A percentile compares a stretch with the other conserved stretches of the same genome.
These are phyloP conservation scores for Hirtodrosophila trivittata DNA, from an alignment of 2,888 invertebrate species.

Conservation along the genomic window DNA sequence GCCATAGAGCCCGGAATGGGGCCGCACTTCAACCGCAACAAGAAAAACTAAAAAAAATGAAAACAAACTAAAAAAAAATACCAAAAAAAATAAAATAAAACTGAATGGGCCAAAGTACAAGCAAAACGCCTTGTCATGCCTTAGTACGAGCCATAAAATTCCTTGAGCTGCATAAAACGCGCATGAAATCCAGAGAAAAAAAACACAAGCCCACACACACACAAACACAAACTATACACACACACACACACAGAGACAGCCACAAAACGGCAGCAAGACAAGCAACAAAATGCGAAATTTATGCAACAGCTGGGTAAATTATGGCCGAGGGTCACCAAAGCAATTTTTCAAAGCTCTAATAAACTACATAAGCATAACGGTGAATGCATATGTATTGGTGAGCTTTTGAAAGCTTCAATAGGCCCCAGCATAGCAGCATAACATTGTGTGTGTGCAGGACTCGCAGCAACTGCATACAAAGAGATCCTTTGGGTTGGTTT, in stretches of 20 bases:
- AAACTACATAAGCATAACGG: too few relatives aligned
- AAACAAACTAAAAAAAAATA: neutral
- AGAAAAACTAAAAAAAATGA: constrained; percentile 7
- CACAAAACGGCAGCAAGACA: constrained; percentile 25
- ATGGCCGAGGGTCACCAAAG: constrained; percentile 50
- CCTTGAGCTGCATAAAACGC: constrained; percentile 71
- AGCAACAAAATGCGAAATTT: constrained; percentile 65
- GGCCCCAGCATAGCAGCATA: too few relatives aligned
- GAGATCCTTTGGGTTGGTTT: too few relatives aligned
- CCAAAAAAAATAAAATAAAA: constrained; percentile 23
- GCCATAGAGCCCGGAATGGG: constrained; percentile 23
- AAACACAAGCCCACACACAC: constrained; percentile 19
- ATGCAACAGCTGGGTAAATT: constrained; percentile 72
- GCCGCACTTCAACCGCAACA: constrained; percentile 47
- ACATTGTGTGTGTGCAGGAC: too few relatives aligned
- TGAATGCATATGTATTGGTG: too few relatives aligned
- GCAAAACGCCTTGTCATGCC: constrained; percentile 54
- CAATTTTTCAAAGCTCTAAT: neutral
- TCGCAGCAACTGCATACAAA: too few relatives aligned
- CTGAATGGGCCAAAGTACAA: constrained; percentile 25
- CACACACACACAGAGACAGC: constrained; percentile 9
- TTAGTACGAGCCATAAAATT: constrained; percentile 54
- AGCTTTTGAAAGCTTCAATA: too few relatives aligned
- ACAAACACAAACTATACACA: constrained; percentile 10
- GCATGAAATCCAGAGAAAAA: constrained; percentile 54